Base-by-base conservation (phyloP, 2,797 vertebrate genomes). In the Chaetodon trifasciatus region DNA sequence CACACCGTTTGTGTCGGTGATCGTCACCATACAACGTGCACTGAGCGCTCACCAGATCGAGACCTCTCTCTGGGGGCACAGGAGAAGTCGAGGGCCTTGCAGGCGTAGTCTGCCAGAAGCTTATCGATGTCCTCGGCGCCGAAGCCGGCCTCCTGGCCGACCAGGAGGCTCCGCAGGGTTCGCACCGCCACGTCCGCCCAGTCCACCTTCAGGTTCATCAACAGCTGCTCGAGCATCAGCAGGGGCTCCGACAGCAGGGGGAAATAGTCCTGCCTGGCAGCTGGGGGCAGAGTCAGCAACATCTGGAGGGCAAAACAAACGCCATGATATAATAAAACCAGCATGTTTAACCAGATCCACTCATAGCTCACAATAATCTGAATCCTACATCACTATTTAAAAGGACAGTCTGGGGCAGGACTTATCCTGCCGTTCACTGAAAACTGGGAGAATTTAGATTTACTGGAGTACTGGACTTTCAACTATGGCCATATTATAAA, bases 191-290 rank as follows among this genome's bases (percentile, higher is more conserved):
- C 79, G 0, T 96, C 95, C 6, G 94, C 97, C 98, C 98, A 99
- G 60, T 98, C 97, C 83, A 99, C 98, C 90, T 99, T 98, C 91
- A 99, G 96, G 88, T 99, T 99, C 97, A 99, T 99, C 83, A 99
- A 90, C 21, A 99, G 95, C 94, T 99, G 98, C 83, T 99, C 98
- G 50, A 99, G 93, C 97, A 99, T 97, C 70, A 99, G 96, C 88
- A 99, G 89, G 0, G 98, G 98, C 65, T 95, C 96, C 0, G 97
- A 97, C 61, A 97, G 95, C 78, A 99, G 92, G 28, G 97, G 96
- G 90, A 96, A 96, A 81, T 99, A 99, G 82, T 95, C 96, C 85
- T 95, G 95, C 70, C 95, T 95, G 89, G 96, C 95, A 0, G 87
- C 92, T 11, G 96, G 94, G 17, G 98, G 98, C 53, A 99, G 92